phyloP scores from a whole-genome alignment of 2,888 invertebrate genomes.

The Orchesellides sinensis region DNA sequence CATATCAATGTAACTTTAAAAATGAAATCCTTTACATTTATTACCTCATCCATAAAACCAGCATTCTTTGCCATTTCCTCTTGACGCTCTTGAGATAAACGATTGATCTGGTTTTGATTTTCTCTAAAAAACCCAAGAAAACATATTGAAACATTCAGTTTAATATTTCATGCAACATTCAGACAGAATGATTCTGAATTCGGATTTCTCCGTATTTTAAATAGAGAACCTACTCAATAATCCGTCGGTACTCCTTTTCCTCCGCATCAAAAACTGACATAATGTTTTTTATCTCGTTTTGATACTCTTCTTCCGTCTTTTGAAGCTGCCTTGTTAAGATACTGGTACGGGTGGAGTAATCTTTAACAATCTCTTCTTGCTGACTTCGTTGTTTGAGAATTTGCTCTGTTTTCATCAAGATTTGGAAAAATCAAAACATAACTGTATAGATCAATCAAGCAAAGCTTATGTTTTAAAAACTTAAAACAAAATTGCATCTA shows the following conservation, averaged over 20 bases:
- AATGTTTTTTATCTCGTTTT: slow-evolving; percentile 70
- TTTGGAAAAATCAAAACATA: neutral
- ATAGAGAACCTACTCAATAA: slow-evolving; percentile 38
- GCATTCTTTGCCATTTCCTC: slow-evolving; percentile 33
- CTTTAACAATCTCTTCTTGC: slow-evolving; percentile 71
- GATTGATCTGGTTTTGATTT: slow-evolving; percentile 54
- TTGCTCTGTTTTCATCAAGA: too few relatives aligned
- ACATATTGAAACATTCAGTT: neutral
- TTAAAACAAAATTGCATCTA: neutral
- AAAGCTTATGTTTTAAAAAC: neutral
- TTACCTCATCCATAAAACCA: slow-evolving; percentile 24
- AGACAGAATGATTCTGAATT: neutral
- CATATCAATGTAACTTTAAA: neutral
- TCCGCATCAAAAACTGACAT: slow-evolving; percentile 71
- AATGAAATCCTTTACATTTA: neutral
- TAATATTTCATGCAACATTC: neutral
- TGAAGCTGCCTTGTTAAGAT: slow-evolving; percentile 72
- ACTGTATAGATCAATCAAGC: neutral
- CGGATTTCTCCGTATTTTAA: too few relatives aligned
- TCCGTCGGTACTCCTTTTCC: slow-evolving; percentile 63
- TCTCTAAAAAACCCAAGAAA: slow-evolving; percentile 26
- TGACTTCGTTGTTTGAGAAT: slow-evolving; percentile 65
- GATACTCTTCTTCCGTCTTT: slow-evolving; percentile 72
- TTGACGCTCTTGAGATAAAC: slow-evolving; percentile 36
- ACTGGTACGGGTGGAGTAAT: slow-evolving; percentile 74